Evolutionary conservation across 2,888 invertebrate species (phyloP).

Genomic region (Polyommatus icarus): DNA sequence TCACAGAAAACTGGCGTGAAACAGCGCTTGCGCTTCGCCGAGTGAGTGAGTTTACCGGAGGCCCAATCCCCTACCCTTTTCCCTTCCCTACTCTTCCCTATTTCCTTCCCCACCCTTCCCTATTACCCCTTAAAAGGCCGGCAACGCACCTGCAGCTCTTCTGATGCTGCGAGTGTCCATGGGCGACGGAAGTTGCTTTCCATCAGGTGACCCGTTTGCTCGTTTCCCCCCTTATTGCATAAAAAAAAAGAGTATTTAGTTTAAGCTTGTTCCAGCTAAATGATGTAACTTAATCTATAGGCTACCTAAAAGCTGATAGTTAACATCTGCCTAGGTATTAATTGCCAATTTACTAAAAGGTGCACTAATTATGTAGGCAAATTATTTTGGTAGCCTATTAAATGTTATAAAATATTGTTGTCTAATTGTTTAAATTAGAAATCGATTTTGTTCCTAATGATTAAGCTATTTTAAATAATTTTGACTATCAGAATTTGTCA

Average conservation of each 20-base stretch:
- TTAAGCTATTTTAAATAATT: not conserved
- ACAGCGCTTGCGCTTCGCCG: too few species aligned
- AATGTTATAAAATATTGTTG: not conserved
- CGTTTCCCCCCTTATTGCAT: too few species aligned
- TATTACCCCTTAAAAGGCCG: too few species aligned
- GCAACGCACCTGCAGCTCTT: too few species aligned
- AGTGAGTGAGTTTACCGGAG: too few species aligned
- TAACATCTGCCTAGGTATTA: not conserved
- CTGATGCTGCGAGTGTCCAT: too few species aligned
- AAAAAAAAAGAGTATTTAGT: not conserved
- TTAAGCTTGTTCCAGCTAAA: not conserved
- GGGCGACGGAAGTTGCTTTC: too few species aligned
- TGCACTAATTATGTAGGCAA: not conserved
- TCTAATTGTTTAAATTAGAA: not conserved
- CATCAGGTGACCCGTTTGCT: too few species aligned
- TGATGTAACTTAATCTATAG: not conserved
- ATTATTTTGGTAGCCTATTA: not conserved
- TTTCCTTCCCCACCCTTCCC: too few species aligned
- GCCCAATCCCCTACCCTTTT: too few species aligned
- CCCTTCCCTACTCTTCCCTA: too few species aligned
- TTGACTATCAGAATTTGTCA: not conserved
- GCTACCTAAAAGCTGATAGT: not conserved
- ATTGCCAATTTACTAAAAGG: conserved; percentile 6
- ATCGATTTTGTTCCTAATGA: not conserved
- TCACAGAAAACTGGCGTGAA: too few species aligned